Percentiles rank a stretch among this genome's conserved stretches.
Evolutionary conservation across 2,888 invertebrate genomes (phyloP).

Genomic region (Amiota mariae): DNA sequence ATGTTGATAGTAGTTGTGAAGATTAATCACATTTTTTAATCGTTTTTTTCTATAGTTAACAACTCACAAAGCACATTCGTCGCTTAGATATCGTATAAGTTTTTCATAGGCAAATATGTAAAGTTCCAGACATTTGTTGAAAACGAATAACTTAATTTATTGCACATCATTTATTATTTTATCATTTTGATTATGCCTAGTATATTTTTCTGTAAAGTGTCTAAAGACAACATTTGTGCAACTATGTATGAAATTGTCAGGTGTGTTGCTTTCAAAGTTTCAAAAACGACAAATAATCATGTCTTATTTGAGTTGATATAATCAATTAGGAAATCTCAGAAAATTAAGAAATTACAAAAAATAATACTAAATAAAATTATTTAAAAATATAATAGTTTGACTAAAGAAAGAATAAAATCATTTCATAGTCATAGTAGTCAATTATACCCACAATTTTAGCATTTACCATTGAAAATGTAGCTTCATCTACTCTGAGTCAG

Average conservation of each 20-base stretch:
- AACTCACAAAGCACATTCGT: background rate
- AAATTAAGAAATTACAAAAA: too few relatives aligned
- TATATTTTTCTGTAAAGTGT: conserved; percentile 21
- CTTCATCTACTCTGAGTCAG: too few relatives aligned
- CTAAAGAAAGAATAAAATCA: too few relatives aligned
- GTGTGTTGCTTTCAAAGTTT: conserved; percentile 9
- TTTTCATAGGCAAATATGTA: background rate
- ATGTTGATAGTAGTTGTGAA: conserved; percentile 24
- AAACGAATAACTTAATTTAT: conserved; percentile 37
- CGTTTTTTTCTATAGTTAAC: conserved; percentile 41
- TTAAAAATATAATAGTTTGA: too few relatives aligned
- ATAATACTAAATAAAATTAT: too few relatives aligned
- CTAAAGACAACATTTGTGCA: background rate
- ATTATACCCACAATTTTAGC: too few relatives aligned
- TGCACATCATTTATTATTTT: conserved; percentile 30
- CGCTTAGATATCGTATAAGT: background rate
- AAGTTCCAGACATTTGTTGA: conserved; percentile 23
- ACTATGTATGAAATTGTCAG: background rate
- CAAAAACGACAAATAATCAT: background rate
- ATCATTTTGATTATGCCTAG: conserved; percentile 14
- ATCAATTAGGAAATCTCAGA: too few relatives aligned
- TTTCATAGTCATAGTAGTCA: too few relatives aligned
- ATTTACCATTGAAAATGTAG: too few relatives aligned
- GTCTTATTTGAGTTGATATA: background rate
- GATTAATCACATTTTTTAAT: conserved; percentile 59